Base-by-base conservation (phyloP, 2,888 invertebrate species). In the Perizoma flavofasciatum region DNA sequence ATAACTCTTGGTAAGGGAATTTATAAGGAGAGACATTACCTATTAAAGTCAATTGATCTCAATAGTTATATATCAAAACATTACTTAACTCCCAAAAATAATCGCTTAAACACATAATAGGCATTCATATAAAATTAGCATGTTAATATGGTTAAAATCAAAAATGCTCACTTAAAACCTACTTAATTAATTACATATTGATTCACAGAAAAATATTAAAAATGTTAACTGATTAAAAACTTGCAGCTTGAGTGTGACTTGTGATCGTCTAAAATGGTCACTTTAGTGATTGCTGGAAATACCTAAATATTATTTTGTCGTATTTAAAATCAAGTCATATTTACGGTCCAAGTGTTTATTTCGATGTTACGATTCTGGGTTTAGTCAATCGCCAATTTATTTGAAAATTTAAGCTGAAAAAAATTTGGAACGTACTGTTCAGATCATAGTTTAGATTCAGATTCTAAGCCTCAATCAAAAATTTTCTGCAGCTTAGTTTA, bases 71-170 rank as follows among this genome's bases (percentile, higher is more conserved):
- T 83, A 88, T 74, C 88, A 85, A 83, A 73, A 72, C 78, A 73
- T 80, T 81, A 85, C 84, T 55, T 56, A 74, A 69, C 37, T 53
- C 32, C 46, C 61, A 74, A 65, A 72, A 77, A 78, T 70, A 76
- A 61, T 66, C 54, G 47, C 11, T 45, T 72, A 78, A 77, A 81
- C 79, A 78, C 72, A 22, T 22, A 78, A 40, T 48, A 43, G 69
- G 80, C 85, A 88, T 85, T 84, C 82, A 86, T 74, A 83, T 81
- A 82, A 78, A 80, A 88, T 86, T 85, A 84, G 79, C 72, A 88
- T 90, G 90, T 92, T 92, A 92, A 88, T 89, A 81, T 69, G 80
- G 91, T 91, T 92, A 92, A 91, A 91, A 91, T 89, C 85, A 87
- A 89, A 88, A 88, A 86, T 87, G 88, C 88, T 84, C 77, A 81